Conservation (phyloP, 2,113 vertebrate species). For the Platysteira castanea region DNA sequence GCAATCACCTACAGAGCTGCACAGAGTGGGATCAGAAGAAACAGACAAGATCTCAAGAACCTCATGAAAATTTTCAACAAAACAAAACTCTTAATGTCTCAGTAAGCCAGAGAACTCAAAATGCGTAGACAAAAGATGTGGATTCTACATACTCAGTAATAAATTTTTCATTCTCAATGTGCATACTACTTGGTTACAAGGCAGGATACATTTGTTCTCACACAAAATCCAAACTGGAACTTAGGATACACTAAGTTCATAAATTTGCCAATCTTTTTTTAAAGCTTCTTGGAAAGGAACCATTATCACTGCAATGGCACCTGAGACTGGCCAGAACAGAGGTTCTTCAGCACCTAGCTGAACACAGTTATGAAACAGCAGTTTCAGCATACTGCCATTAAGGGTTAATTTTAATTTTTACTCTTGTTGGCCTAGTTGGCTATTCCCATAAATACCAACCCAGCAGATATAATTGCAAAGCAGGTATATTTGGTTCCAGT, state of each 20-base stretch:
- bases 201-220: not conserved
- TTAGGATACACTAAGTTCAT: not conserved
- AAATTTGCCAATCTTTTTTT: not conserved
- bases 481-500: slow-evolving; percentile 50
- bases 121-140: not conserved
- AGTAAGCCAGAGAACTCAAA: not conserved
- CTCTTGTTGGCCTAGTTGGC: slow-evolving; percentile 2
- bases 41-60: not conserved
- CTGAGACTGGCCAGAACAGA: not conserved
- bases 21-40: not conserved
- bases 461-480: slow-evolving; percentile 60
- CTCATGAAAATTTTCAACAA: not conserved
- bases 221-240: not conserved
- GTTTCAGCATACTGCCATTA: not conserved
- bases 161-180: not conserved
- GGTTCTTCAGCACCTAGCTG: not conserved
- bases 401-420: slow-evolving; percentile 42
- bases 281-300: not conserved
- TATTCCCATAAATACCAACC: slow-evolving; percentile 8
- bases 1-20: not conserved
- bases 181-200: not conserved
- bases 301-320: not conserved
- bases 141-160: not conserved
- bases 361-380: not conserved
- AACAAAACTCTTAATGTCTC: not conserved